Base-by-base conservation (phyloP, 2,888 invertebrate species). In the Theretra japonica region DNA sequence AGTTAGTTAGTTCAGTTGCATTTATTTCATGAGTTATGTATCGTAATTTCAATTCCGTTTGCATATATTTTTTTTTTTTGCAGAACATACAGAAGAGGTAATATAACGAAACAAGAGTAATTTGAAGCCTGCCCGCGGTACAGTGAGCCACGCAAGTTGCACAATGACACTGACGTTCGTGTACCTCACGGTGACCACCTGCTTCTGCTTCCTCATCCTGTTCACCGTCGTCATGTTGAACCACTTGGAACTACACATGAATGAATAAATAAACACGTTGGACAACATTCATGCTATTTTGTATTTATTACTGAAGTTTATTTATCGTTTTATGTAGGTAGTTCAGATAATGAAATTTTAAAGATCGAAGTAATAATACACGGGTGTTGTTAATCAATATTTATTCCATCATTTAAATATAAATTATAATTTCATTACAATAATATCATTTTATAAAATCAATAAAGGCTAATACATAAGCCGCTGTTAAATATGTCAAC, bases 341-440 rank as follows among this genome's bases (percentile, higher is more conserved):
- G n/a, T n/a, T n/a, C n/a, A n/a, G n/a, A n/a, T n/a, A n/a, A n/a
- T n/a, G n/a, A n/a, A n/a, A n/a, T n/a, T n/a, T n/a, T n/a, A n/a
- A n/a, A 48, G 15, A 48, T 48, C 15, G 48, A 5, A 15, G 48
- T 15, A 83, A 84, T 82, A 83, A 88, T 79, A 79, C 75, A 75
- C 77, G 48, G 75, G 75, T 85, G 48, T 84, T 91, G 92, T 93
- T 92, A 93, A 91, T 90, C 78, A 88, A 80, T 90, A 84, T 90
- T 92, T 92, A 90, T 89, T 91, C 88, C 75, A 89, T 83, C 87
- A 86, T 88, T 84, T 65, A 78, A 70, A 86, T 87, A 92, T 92
- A 90, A 90, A 91, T 90, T 90, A 90, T 88, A 86, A 88, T 82
- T 72, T 76, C 75, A 83, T 85, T 83, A 82, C 78, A 78, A 86